Conservation (phyloP, 2,113 vertebrate genomes). For the Gyps fulvus region DNA sequence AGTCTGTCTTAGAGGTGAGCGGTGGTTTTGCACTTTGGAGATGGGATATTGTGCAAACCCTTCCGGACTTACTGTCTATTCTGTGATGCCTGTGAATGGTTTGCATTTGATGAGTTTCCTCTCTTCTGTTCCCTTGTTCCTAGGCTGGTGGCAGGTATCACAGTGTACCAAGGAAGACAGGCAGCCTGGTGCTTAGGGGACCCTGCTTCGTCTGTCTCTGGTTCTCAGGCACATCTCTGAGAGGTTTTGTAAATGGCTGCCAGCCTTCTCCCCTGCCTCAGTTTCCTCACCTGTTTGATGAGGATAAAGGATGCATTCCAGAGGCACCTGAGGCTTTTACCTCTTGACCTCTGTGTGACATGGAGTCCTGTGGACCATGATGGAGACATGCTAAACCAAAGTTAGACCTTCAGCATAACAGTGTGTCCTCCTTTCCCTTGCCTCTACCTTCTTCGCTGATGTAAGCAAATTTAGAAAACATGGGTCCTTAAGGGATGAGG, state of each 20-base stretch:
- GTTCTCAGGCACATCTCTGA: not conserved
- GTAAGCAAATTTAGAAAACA: constrained; percentile 61
- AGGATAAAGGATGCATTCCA: not conserved
- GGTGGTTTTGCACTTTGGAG: not conserved
- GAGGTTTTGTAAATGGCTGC: not conserved
- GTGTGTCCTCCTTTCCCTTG: not conserved
- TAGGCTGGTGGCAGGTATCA: not conserved
- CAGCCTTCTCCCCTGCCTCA: constrained; percentile 1
- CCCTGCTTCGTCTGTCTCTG: not conserved
- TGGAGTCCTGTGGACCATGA: not conserved
- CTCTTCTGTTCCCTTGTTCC: not conserved
- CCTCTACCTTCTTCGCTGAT: not conserved
- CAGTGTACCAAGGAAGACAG: not conserved
- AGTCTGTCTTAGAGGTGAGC: not conserved
- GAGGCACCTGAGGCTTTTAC: not conserved
- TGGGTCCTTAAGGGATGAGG: constrained; percentile 77
- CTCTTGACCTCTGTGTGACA: not conserved
- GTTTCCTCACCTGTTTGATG: not conserved
- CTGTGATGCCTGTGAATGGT: not conserved
- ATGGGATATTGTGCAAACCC: not conserved
- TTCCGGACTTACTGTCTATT: not conserved
- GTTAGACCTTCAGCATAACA: not conserved
- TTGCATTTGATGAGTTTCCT: not conserved
- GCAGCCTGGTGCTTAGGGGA: not conserved
- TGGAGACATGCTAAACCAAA: not conserved